Evolutionary conservation across 53 echinoderm and acorn worm genomes (phyloP), one percentile per base, ranked within the genome.

Genomic region (Astropecten irregularis): DNA sequence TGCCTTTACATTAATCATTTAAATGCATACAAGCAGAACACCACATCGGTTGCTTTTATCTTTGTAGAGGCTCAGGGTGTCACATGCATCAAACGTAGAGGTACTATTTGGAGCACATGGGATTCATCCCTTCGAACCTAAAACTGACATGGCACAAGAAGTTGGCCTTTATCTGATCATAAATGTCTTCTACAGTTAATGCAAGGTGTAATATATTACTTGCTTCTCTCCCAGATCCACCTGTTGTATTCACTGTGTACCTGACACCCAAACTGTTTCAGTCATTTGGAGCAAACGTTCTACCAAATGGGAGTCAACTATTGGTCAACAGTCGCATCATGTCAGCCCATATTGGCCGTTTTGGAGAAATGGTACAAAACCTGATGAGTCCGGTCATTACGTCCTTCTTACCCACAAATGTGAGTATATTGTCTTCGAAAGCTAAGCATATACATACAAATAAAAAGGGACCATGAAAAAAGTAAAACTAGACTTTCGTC

Each of bases 231-330:
- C 15, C 9, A 32, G 9, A 50, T 1, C 2, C 19, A 18, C 22
- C 21, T 19, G 34, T 50, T 34, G 10, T 71, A 18, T 71, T 71
- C 21, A 29, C 49, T 10, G 52, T 52, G 53, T 71, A 71, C 22
- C 34, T 34, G 11, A 71, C 28, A 10, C 9, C 53, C 52, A 71
- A 20, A 9, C 71, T 71, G 33, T 71, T 71, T 21, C 71, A 71
- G 52, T 27, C 47, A 16, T 15, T 20, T 33, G n/a, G n/a, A n/a
- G n/a, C n/a, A n/a, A n/a, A n/a, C n/a, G 50, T 5, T 20, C 19
- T 33, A 0, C 35, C n/a, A 1, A 8, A 64, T 28, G 36, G 36
- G n/a, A 40, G 2, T 32, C 67, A 23, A 2, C 18, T 36, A 9
- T 1, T 21, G 5, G 67, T 67, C 19, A 40, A 67, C 23, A 40